These are phyloP conservation scores for Rhabdophis nuchalis DNA, from an alignment of 2,797 vertebrate species.

Conservation along the genomic window DNA sequence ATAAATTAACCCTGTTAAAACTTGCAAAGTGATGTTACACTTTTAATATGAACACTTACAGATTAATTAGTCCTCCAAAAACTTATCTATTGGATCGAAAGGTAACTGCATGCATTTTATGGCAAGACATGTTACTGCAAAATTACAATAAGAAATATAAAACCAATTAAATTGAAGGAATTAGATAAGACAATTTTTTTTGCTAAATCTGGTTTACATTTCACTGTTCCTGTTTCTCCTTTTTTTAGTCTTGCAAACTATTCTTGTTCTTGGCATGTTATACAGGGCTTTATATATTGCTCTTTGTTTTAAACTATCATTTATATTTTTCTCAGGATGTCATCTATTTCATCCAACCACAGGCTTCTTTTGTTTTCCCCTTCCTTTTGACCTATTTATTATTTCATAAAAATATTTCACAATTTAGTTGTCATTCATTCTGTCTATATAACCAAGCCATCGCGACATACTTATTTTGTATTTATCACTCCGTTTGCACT, in stretches of 20 bases:
- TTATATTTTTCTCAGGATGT: background rate
- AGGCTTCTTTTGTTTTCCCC: background rate
- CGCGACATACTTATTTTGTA: background rate
- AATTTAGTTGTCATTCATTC: background rate
- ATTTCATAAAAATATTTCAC: background rate
- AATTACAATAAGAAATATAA: background rate
- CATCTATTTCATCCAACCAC: background rate
- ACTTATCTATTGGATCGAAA: background rate
- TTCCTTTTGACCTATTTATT: background rate
- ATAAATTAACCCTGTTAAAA: background rate
- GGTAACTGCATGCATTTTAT: background rate
- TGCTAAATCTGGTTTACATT: background rate
- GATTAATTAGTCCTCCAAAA: background rate
- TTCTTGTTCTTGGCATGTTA: background rate
- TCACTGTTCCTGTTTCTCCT: background rate
- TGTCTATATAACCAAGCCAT: background rate
- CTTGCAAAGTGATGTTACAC: background rate
- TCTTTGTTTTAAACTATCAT: background rate
- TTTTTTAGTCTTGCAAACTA: background rate
- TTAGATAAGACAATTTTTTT: background rate
- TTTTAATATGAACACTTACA: background rate
- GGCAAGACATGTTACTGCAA: background rate
- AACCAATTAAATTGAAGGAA: background rate
- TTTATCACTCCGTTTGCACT: background rate
- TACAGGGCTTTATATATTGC: background rate